phyloP scores from a whole-genome alignment of 2,888 invertebrate genomes.

The Cheilosia vernalis region DNA sequence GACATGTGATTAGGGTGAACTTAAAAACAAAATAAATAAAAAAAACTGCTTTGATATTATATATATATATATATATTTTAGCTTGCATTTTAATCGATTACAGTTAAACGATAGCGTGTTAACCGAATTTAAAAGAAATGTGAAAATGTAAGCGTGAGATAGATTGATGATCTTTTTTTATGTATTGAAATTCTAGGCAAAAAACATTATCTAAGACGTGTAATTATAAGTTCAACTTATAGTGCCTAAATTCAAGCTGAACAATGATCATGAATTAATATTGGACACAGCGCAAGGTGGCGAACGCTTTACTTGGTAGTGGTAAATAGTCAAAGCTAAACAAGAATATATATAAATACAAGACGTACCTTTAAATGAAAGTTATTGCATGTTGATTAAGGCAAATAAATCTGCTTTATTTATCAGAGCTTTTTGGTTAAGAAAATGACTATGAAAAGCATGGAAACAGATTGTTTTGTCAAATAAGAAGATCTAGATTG shows the following conservation, averaged over 20 bases:
- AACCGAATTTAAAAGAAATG: conserved; percentile 12
- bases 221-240: conserved; percentile 63
- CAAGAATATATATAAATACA: conserved; percentile 25
- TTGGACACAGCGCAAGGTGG: conserved; percentile 38
- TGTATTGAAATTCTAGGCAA: conserved; percentile 31
- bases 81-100: conserved; percentile 20
- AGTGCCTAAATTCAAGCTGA: conserved; percentile 72
- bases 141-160: background rate
- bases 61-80: conserved; percentile 63
- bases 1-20: conserved; percentile 66
- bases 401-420: conserved; percentile 25
- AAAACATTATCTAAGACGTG: conserved; percentile 29
- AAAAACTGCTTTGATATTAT: conserved; percentile 54
- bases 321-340: conserved; percentile 22
- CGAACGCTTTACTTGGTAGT: conserved; percentile 35
- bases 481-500: conserved; percentile 22
- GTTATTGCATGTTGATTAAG: conserved; percentile 54
- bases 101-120: conserved; percentile 18
- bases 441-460: background rate
- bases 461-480: background rate
- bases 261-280: conserved; percentile 38
- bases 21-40: conserved; percentile 27
- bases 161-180: conserved; percentile 16
- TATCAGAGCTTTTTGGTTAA: conserved; percentile 37
- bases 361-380: conserved; percentile 63